Percentiles rank a stretch among this genome's conserved stretches.
Evolutionary conservation across 2,113 vertebrate genomes (phyloP).

Genomic region (Theropithecus gelada): DNA sequence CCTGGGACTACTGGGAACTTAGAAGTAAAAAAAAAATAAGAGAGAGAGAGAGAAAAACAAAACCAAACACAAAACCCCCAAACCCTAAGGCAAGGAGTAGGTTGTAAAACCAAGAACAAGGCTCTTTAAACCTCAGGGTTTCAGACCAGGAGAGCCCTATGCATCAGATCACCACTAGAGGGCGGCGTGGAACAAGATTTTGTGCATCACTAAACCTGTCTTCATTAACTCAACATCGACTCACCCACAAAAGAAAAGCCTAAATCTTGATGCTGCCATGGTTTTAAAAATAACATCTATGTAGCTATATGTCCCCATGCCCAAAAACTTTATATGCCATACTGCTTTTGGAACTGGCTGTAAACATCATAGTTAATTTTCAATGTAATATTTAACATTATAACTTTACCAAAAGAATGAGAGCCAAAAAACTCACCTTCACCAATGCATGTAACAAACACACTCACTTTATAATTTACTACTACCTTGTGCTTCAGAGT

Average conservation of each 20-base stretch:
- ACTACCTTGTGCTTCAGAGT: neutral
- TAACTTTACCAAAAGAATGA: neutral
- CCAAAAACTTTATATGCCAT: neutral
- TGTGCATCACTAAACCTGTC: neutral
- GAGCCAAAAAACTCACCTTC: neutral
- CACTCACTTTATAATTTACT: accelerated
- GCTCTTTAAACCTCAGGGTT: neutral
- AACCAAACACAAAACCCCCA: too few relatives aligned
- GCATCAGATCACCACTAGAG: constrained; percentile 28
- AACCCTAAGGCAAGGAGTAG: neutral
- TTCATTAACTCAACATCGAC: neutral
- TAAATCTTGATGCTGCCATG: neutral
- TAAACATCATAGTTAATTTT: neutral
- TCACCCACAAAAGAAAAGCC: neutral
- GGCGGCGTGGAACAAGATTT: neutral
- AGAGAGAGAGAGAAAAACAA: too few relatives aligned
- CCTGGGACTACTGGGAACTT: neutral
- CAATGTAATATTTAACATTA: neutral
- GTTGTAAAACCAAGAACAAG: neutral
- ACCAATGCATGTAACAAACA: accelerated
- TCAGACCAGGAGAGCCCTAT: neutral
- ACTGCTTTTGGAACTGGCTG: neutral
- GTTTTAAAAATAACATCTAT: neutral
- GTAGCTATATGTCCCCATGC: neutral
- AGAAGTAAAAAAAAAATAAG: neutral